A percentile compares a stretch with the other conserved stretches of the same genome.
Evolutionary conservation across 1,140 invertebrate genomes (phyloP).

Genomic region (Philopotamus ludificatus): DNA sequence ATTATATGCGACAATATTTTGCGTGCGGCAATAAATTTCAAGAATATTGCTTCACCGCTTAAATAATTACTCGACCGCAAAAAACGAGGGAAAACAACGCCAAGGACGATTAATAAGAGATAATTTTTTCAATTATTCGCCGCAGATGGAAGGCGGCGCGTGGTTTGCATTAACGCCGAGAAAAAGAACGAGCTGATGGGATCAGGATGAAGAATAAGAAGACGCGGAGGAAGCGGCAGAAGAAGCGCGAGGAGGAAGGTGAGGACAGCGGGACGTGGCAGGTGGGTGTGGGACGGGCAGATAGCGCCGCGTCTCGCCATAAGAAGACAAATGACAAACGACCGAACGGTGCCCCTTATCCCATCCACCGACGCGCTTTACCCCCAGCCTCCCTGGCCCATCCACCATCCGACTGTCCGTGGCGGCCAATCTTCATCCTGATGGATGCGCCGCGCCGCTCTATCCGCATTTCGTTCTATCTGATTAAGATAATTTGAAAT

Average conservation of each 20-base stretch:
- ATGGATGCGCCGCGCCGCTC: conserved; percentile 10
- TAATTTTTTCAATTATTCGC: neutral
- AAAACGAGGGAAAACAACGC: no score
- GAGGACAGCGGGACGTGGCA: neutral
- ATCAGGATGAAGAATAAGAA: no score
- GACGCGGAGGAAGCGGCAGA: conserved; percentile 4
- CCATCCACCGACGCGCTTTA: neutral
- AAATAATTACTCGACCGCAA: no score
- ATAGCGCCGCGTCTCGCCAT: conserved; percentile 15
- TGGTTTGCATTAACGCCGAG: neutral
- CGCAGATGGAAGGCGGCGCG: neutral
- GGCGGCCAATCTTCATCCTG: conserved; percentile 22
- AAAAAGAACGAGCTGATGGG: conserved; percentile 7
- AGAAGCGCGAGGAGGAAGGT: neutral
- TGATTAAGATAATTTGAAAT: conserved; percentile 13
- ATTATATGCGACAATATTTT: no score
- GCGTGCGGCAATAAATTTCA: no score
- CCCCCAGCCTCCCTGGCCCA: neutral
- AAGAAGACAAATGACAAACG: conserved; percentile 35
- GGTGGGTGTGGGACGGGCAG: conserved; percentile 1
- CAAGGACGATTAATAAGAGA: no score
- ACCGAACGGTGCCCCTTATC: conserved; percentile 8
- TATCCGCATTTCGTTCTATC: conserved; percentile 18
- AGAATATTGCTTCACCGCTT: no score
- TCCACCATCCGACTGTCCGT: neutral